Evolutionary conservation across 2,113 vertebrate species (phyloP).

Genomic region (Puma concolor): DNA sequence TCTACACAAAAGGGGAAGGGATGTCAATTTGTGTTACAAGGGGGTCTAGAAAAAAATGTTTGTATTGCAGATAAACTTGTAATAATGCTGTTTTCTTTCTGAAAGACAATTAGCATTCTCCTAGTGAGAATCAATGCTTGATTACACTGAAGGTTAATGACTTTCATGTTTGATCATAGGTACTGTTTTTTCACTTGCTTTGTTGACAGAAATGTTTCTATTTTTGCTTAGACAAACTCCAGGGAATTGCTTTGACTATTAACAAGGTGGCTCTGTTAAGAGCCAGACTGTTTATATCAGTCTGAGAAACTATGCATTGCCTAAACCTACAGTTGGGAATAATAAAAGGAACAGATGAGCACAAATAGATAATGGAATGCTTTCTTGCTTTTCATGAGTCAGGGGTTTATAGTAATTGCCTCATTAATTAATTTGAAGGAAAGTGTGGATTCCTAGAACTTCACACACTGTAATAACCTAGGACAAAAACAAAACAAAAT

Average conservation of each 20-base stretch:
- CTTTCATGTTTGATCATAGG: constrained; percentile 8
- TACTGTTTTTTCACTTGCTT: constrained; percentile 44
- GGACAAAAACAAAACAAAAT: background rate
- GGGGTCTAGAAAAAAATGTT: background rate
- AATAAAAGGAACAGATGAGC: background rate
- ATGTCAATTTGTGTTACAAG: background rate
- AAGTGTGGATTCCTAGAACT: constrained; percentile 40
- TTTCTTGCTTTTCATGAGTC: background rate
- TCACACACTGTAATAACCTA: background rate
- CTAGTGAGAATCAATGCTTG: constrained; percentile 21
- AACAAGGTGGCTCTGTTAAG: background rate
- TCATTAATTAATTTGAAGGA: background rate
- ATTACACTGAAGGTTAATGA: background rate
- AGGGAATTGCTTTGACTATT: constrained; percentile 26
- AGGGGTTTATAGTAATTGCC: constrained; percentile 18
- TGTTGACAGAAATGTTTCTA: background rate
- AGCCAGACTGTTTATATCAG: background rate
- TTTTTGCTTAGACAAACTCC: constrained; percentile 5
- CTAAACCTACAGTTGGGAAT: constrained; percentile 1
- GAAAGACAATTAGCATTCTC: background rate
- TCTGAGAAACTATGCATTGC: background rate
- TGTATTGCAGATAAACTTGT: background rate
- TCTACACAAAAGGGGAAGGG: background rate
- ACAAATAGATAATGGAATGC: background rate
- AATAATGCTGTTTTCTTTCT: background rate